Evolutionary conservation across 2,888 invertebrate genomes (phyloP), one percentile per base, ranked within the genome.

Genomic region (Synergus laeviventris): DNA sequence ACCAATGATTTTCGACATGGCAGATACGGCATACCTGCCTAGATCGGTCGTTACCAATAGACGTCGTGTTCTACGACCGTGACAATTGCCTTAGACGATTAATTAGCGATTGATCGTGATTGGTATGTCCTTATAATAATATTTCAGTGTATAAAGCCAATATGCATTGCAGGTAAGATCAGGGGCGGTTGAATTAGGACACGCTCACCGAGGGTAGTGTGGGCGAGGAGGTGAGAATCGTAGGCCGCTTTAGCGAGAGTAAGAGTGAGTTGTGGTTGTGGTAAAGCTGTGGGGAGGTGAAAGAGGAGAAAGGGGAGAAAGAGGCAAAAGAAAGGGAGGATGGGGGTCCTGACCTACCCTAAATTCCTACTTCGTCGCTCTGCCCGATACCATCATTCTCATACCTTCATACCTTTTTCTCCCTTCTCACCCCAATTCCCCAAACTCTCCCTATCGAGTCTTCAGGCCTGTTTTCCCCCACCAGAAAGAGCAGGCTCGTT

Each of bases 261-360:
- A 18, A 74, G 54, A 59, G 56, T 74, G 16, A 74, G n/a, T 36
- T 59, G 31, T 16, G 74, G 21, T 16, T 70, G 11, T 38, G 9
- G 5, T 16, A 2, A 9, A 14, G n/a, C 45, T 2, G 54, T 9
- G 36, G 61, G 36, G n/a, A n/a, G 16, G 31, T 45, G 42, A 38
- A 38, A 42, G 42, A 49, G 61, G 38, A 39, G 62, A 76, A 73
- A 21, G 18, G 36, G 31, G 74, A 59, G 56, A 74, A 77, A 73
- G 76, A 76, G 70, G 24, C 62, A 77, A 76, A 76, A 77, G 77
- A 77, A 74, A 76, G 74, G 75, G 77, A 78, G 66, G 76, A 74
- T 73, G 64, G 60, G 70, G 62, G 75, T 79, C 78, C 81, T 81
- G 87, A 88, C 88, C 87, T 88, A 87, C 85, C 87, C 87, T 85